A percentile compares a stretch with the other conserved stretches of the same genome.
Evolutionary conservation across 2,797 vertebrate species (phyloP).

Genomic region (Apogon hyalosoma): DNA sequence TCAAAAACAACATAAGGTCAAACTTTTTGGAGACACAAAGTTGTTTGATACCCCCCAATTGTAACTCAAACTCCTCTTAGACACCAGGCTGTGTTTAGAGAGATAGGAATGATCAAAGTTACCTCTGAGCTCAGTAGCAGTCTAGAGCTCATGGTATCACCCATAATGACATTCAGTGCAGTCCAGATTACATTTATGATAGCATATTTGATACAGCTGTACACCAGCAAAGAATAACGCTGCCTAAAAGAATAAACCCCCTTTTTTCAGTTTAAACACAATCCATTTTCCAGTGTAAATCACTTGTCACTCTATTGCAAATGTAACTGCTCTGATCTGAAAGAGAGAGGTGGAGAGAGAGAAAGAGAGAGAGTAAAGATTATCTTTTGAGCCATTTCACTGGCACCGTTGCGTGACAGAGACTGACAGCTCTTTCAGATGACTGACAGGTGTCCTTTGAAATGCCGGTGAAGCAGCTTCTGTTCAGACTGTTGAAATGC

Average conservation of each 20-base stretch:
- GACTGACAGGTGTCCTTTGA: conserved; percentile 99
- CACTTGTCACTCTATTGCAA: conserved; percentile 96
- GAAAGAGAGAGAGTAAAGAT: conserved; percentile 91
- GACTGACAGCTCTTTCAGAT: conserved; percentile 98
- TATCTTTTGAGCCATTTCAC: conserved; percentile 95
- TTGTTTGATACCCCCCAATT: conserved; percentile 59
- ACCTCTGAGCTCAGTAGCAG: conserved; percentile 90
- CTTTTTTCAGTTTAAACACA: conserved; percentile 87
- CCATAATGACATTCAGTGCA: conserved; percentile 86
- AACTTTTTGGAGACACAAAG: conserved; percentile 61
- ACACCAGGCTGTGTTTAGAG: conserved; percentile 73
- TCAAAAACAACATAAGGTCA: conserved; percentile 59
- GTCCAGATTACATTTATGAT: conserved; percentile 91
- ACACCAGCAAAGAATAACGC: conserved; percentile 88
- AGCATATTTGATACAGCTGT: conserved; percentile 92
- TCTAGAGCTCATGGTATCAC: conserved; percentile 86
- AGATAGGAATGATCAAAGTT: conserved; percentile 88
- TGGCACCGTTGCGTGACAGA: conserved; percentile 89
- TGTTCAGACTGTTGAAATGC: conserved; percentile 99
- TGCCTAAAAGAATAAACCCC: conserved; percentile 90
- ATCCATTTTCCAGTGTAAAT: conserved; percentile 95
- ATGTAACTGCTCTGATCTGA: conserved; percentile 92
- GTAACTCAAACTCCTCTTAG: conserved; percentile 48
- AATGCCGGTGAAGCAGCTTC: conserved; percentile 95
- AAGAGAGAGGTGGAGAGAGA: conserved; percentile 79